phyloP scores from a whole-genome alignment of 1,140 invertebrate genomes.

The Oncopeltus fasciatus region DNA sequence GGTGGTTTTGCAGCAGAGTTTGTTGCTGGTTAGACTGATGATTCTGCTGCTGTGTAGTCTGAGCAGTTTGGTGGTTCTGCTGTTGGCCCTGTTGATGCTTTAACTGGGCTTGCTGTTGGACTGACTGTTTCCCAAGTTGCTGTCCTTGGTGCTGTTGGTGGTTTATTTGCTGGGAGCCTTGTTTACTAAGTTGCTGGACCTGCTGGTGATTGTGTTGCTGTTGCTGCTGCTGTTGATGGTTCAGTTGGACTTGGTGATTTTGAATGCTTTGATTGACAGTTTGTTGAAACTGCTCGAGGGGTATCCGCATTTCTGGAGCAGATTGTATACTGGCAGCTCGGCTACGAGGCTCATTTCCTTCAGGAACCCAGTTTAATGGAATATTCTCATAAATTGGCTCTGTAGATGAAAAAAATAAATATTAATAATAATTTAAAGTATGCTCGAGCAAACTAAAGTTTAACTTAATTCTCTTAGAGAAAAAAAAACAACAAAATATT shows the following conservation, averaged over 20 bases:
- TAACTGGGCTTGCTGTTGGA: background rate
- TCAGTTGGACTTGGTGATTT: conserved; percentile 3
- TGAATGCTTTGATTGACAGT: background rate
- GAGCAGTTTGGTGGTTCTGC: background rate
- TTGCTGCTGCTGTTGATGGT: background rate
- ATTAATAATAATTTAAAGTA: no score
- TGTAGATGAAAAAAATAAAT: no score
- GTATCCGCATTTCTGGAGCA: conserved; percentile 38
- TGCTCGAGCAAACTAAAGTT: no score
- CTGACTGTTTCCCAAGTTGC: background rate
- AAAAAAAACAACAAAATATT: no score
- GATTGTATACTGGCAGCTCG: conserved; percentile 50
- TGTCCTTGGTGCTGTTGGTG: background rate
- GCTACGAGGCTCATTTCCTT: conserved; percentile 33
- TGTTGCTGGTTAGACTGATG: background rate
- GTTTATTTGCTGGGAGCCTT: background rate
- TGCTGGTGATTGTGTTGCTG: background rate
- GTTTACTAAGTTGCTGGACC: background rate
- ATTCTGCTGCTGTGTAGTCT: background rate
- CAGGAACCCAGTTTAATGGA: conserved; percentile 33
- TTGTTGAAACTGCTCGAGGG: background rate
- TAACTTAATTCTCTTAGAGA: no score
- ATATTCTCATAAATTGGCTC: conserved; percentile 71
- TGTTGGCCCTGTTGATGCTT: background rate
- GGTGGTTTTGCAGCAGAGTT: background rate